These are phyloP conservation scores for Engystomops pustulosus DNA, from an alignment of 2,113 vertebrate genomes.

Conservation along the genomic window DNA sequence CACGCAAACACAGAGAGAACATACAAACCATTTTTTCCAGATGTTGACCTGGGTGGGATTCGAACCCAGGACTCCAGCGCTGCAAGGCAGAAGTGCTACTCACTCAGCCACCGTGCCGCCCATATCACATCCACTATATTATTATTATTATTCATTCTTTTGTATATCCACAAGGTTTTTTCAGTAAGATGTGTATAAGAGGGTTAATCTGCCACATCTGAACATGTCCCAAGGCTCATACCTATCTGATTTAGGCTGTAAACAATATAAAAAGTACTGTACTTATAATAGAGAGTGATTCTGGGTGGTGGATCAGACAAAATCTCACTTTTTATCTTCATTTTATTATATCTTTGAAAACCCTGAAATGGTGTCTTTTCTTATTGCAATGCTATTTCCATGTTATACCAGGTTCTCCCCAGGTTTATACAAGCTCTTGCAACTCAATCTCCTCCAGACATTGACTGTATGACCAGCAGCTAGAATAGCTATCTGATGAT, in stretches of 20 bases:
- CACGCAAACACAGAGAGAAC: too few species aligned
- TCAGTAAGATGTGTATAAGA: background rate
- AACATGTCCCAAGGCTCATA: background rate
- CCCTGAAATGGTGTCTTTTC: background rate
- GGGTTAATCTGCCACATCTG: background rate
- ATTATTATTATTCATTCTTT: too few species aligned
- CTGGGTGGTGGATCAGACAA: background rate
- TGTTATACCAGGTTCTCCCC: background rate
- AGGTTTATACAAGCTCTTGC: constrained; percentile 23
- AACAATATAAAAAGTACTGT: background rate
- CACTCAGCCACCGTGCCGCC: too few species aligned
- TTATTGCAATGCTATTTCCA: background rate
- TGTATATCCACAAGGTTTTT: too few species aligned
- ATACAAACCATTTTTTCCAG: too few species aligned
- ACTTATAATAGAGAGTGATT: background rate
- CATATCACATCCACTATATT: too few species aligned
- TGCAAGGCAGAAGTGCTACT: too few species aligned
- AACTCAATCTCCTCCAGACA: background rate
- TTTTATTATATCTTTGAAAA: constrained; percentile 32
- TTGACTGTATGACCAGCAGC: background rate
- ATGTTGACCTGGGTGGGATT: too few species aligned
- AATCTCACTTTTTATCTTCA: constrained; percentile 6
- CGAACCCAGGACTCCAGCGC: too few species aligned
- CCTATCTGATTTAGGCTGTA: background rate
- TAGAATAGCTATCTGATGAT: constrained; percentile 30